These are phyloP conservation scores for Halichondria panicea DNA, from an alignment of 37 sponge, comb jelly and placozoan species.

Conservation along the genomic window DNA sequence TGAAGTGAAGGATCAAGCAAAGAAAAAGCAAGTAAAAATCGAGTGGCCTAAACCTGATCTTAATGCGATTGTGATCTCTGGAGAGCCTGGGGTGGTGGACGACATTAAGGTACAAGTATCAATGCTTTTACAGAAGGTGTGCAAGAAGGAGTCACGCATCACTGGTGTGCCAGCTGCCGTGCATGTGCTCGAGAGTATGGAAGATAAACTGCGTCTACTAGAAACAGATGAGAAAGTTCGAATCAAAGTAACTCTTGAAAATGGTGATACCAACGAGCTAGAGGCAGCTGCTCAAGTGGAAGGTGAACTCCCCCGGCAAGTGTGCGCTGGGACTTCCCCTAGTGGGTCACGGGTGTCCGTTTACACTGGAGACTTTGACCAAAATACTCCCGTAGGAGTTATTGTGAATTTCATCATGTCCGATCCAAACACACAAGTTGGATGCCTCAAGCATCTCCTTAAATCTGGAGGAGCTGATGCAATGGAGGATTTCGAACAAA, in stretches of 20 bases:
- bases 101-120: slow-evolving; percentile 18
- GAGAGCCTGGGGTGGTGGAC: slow-evolving; percentile 9
- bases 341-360: slow-evolving; percentile 9
- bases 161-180: slow-evolving; percentile 1
- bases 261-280: neutral
- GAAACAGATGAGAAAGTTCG: neutral
- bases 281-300: neutral
- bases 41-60: neutral
- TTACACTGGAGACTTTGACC: slow-evolving; percentile 32
- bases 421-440: neutral
- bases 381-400: neutral
- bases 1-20: slow-evolving; percentile 4
- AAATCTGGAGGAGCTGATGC: slow-evolving; percentile 18
- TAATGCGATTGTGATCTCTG: slow-evolving; percentile 5
- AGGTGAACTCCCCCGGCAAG: slow-evolving; percentile 6
- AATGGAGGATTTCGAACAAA: neutral
- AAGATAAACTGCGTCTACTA: slow-evolving; percentile 1
- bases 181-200: slow-evolving; percentile 15
- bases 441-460: neutral
- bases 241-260: neutral
- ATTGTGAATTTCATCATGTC: slow-evolving; percentile 18
- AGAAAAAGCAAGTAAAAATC: neutral
- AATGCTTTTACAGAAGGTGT: slow-evolving; percentile 1
- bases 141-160: neutral
- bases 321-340: slow-evolving; percentile 10